These are phyloP conservation scores for Antheraea mylitta DNA, from an alignment of 1,140 invertebrate genomes.

Conservation along the genomic window DNA sequence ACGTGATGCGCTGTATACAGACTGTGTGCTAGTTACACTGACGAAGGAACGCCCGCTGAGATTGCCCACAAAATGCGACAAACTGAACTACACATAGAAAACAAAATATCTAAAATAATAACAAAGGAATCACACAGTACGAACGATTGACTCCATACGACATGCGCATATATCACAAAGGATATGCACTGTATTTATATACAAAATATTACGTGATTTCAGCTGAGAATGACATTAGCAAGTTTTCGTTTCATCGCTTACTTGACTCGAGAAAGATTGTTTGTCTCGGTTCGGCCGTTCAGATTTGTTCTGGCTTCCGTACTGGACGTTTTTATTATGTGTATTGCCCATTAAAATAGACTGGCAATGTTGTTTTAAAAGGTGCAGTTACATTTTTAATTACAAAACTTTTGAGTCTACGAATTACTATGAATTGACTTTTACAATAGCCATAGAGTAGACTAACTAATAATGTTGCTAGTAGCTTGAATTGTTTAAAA, in stretches of 20 bases:
- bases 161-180: constrained; percentile 18
- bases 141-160: neutral
- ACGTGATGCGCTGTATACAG: constrained; percentile 73
- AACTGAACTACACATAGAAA: constrained; percentile 70
- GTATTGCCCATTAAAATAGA: constrained; percentile 71
- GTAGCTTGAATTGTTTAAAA: neutral
- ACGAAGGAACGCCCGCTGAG: constrained; percentile 74
- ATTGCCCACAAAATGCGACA: constrained; percentile 76
- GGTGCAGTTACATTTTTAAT: neutral
- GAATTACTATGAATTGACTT: constrained; percentile 20
- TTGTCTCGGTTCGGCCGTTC: constrained; percentile 51
- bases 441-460: constrained; percentile 42
- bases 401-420: neutral
- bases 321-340: constrained; percentile 54
- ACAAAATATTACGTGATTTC: constrained; percentile 67
- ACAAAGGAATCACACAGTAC: constrained; percentile 51
- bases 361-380: constrained; percentile 13
- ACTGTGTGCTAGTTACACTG: constrained; percentile 74
- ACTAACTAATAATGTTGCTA: constrained; percentile 21
- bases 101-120: constrained; percentile 35
- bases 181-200: constrained; percentile 19
- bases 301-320: constrained; percentile 49
- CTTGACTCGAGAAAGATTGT: constrained; percentile 67
- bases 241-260: constrained; percentile 69
- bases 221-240: constrained; percentile 78